Evolutionary conservation across 2,797 vertebrate species (phyloP), one percentile per base, ranked within the genome.

Genomic region (Tokudaia muenninki): DNA sequence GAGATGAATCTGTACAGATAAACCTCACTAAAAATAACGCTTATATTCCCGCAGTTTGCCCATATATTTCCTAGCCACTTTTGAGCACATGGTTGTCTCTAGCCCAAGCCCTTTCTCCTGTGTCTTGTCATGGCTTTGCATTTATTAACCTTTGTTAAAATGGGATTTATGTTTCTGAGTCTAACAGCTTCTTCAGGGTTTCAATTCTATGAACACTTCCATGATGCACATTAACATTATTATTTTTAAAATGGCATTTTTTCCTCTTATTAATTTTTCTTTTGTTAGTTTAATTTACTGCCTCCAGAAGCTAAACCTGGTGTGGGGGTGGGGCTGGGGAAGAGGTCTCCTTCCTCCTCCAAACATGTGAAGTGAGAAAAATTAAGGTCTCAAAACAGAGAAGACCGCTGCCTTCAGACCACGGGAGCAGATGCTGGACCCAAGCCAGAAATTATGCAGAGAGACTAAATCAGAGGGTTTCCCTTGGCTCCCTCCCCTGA

Each of bases 1-100:
- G 57, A 91, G 87, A 83, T 44, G 50, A 86, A 78, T 94, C 50
- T 86, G 47, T 59, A 59, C 78, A 77, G 90, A 93, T 88, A 92
- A 70, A 81, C 34, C 17, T 87, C 65, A 65, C 81, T 52, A 87
- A 92, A 90, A 61, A 75, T n/a, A 47, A 80, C 1, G 17, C 74
- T 83, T 84, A 94, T 75, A 31, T 77, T 77, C 57, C 34, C 10
- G 63, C 57, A 37, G 34, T 47, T 92, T 81, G 57, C 31, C 55
- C 67, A 47, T 72, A 3, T 94, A 79, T 79, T 95, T 94, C 50
- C 55, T n/a, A 78, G 67, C 82, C 47, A 34, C 12, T 29, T 91
- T 88, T 59, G 12, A 63, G 67, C 47, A 79, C 44, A 34, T 67
- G 55, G 65, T n/a, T 74, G 31, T 16, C 14, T 52, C 6, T 63